phyloP scores from a whole-genome alignment of 2,797 vertebrate species.

The Schizothorax lantsangensis region DNA sequence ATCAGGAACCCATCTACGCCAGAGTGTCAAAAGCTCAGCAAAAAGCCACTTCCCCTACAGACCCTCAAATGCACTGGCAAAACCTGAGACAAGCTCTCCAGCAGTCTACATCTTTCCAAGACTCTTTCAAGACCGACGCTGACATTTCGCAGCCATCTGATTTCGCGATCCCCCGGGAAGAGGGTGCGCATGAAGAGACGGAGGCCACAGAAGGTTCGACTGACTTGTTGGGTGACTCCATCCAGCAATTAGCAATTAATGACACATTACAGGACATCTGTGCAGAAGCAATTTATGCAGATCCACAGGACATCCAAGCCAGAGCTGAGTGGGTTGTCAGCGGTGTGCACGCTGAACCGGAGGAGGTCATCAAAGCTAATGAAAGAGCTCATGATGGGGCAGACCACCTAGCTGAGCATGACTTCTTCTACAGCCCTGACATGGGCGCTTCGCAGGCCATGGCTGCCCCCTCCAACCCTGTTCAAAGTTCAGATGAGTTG shows the following conservation, averaged over 20 bases:
- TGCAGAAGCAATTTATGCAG: conserved; percentile 49
- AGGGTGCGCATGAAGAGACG: not conserved
- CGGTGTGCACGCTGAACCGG: conserved; percentile 21
- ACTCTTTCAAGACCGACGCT: not conserved
- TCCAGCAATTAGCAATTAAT: conserved; percentile 33
- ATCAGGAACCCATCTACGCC: conserved; percentile 54
- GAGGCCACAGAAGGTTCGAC: not conserved
- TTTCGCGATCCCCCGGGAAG: not conserved
- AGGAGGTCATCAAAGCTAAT: conserved; percentile 34
- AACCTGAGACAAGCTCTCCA: conserved; percentile 18
- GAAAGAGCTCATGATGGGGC: conserved; percentile 6
- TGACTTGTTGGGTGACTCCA: conserved; percentile 33
- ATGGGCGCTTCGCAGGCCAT: not conserved
- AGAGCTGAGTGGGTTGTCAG: not conserved
- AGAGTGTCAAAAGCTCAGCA: conserved; percentile 42
- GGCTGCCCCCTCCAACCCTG: not conserved
- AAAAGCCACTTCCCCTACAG: conserved; percentile 12
- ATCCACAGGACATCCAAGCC: conserved; percentile 32
- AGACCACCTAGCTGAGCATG: not conserved
- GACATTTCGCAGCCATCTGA: not conserved
- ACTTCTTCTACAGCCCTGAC: conserved; percentile 3
- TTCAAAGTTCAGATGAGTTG: conserved; percentile 4
- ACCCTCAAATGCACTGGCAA: conserved; percentile 35
- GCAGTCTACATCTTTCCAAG: not conserved
- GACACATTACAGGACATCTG: not conserved